Percentiles rank a stretch among this genome's conserved stretches.
phyloP scores from a whole-genome alignment of 2,113 vertebrate species.

The Myiopsitta monachus region DNA sequence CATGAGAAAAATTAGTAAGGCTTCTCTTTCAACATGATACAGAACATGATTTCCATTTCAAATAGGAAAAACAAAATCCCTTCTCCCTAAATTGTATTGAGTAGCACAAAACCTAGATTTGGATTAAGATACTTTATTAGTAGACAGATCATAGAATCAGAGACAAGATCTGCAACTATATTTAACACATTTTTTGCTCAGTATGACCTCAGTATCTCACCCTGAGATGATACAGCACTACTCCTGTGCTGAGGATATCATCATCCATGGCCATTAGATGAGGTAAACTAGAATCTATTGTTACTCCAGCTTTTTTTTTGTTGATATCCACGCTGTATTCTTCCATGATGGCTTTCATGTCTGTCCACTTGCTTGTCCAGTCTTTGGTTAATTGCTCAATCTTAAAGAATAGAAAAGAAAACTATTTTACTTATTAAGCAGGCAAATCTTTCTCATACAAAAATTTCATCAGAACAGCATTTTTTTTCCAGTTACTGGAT shows the following conservation, averaged over 20 bases:
- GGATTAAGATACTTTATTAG: background rate
- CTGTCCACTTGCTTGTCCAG: slow-evolving; percentile 89
- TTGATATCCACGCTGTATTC: slow-evolving; percentile 92
- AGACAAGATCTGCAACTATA: background rate
- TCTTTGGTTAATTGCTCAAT: slow-evolving; percentile 91
- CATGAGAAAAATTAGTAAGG: background rate
- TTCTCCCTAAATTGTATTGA: background rate
- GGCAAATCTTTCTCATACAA: background rate
- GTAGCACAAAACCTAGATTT: background rate
- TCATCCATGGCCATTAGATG: slow-evolving; percentile 89
- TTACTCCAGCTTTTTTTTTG: slow-evolving; percentile 84
- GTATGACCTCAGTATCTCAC: slow-evolving; percentile 69
- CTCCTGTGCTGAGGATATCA: slow-evolving; percentile 92
- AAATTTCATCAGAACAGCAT: background rate
- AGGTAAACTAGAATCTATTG: slow-evolving; percentile 87
- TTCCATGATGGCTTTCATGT: slow-evolving; percentile 87
- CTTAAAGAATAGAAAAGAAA: slow-evolving; percentile 67
- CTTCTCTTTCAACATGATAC: background rate
- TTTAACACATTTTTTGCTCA: background rate
- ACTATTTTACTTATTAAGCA: background rate
- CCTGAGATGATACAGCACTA: slow-evolving; percentile 93
- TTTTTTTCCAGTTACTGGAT: background rate
- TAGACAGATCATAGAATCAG: background rate
- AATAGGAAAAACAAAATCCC: background rate
- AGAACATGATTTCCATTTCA: background rate